Evolutionary conservation across 1,140 invertebrate genomes (phyloP).

Genomic region (Rhopalosiphum maidis): DNA sequence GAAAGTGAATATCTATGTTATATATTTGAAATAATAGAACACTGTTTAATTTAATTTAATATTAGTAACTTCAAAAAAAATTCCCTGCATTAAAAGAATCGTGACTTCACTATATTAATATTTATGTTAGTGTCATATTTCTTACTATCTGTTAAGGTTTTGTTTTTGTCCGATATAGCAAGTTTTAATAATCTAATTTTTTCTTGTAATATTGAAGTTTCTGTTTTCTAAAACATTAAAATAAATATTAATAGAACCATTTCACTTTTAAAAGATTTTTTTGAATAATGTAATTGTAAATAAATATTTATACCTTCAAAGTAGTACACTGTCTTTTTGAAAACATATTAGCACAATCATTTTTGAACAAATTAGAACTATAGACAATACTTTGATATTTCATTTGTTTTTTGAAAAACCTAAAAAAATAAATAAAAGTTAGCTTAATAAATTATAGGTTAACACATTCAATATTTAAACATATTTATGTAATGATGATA

Average conservation of each 20-base stretch:
- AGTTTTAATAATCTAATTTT: conserved; percentile 69
- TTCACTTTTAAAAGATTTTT: not conserved
- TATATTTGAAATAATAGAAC: not conserved
- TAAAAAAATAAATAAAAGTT: conserved; percentile 61
- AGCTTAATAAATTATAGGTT: not conserved
- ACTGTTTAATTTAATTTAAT: too few relatives aligned
- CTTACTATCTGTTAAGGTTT: conserved; percentile 68
- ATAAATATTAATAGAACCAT: not conserved
- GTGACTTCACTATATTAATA: not conserved
- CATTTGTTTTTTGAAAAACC: conserved; percentile 61
- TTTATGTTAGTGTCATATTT: too few relatives aligned
- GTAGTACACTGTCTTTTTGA: conserved; percentile 45
- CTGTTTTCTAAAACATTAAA: conserved; percentile 62
- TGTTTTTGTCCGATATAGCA: conserved; percentile 70
- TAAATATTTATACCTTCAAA: conserved; percentile 13
- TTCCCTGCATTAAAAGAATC: not conserved
- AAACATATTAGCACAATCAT: conserved; percentile 56
- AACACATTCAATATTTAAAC: too few relatives aligned
- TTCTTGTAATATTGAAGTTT: conserved; percentile 72
- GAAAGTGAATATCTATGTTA: not conserved
- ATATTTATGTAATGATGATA: not conserved
- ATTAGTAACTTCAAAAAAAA: not conserved
- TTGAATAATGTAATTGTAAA: too few relatives aligned
- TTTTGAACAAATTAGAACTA: conserved; percentile 58
- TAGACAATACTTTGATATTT: conserved; percentile 45